Evolutionary conservation across 92 coral and sea anemone species (phyloP).

Genomic region (Isaurus tuberculatus): DNA sequence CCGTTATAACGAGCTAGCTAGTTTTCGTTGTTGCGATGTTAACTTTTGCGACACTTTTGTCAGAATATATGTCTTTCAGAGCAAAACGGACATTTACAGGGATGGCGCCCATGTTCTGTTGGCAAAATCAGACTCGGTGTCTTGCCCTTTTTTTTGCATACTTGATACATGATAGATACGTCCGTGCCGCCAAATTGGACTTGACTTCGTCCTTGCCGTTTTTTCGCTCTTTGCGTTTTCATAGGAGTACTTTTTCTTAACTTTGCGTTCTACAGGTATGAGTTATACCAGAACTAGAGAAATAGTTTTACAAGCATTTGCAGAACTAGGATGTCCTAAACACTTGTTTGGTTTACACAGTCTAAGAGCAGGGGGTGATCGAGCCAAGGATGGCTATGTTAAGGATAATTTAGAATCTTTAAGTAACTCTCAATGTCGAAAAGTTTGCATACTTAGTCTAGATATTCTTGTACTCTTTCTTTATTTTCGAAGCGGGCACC

Average conservation of each 20-base stretch:
- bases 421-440: slow-evolving; percentile 60
- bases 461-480: slow-evolving; percentile 52
- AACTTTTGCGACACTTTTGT: background rate
- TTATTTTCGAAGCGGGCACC: slow-evolving; percentile 14
- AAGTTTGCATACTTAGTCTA: slow-evolving; percentile 60
- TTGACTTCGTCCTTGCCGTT: slow-evolving; percentile 18
- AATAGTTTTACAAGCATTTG: slow-evolving; percentile 51
- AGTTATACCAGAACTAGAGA: slow-evolving; percentile 55
- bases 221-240: slow-evolving; percentile 50
- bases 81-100: slow-evolving; percentile 59
- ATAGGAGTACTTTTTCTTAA: slow-evolving; percentile 28
- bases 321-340: slow-evolving; percentile 43
- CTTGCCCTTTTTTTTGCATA: slow-evolving; percentile 45
- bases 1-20: background rate
- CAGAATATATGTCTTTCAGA: slow-evolving; percentile 35
- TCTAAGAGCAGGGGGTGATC: slow-evolving; percentile 66
- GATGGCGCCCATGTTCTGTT: slow-evolving; percentile 50
- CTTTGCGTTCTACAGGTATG: slow-evolving; percentile 38
- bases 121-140: slow-evolving; percentile 32
- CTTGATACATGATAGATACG: slow-evolving; percentile 44
- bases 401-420: slow-evolving; percentile 53
- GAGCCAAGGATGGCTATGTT: slow-evolving; percentile 69
- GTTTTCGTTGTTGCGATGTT: background rate
- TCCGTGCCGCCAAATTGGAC: slow-evolving; percentile 26
- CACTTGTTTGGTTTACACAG: slow-evolving; percentile 68